phyloP scores from a whole-genome alignment of 2,113 vertebrate species.

The Hyaena hyaena region DNA sequence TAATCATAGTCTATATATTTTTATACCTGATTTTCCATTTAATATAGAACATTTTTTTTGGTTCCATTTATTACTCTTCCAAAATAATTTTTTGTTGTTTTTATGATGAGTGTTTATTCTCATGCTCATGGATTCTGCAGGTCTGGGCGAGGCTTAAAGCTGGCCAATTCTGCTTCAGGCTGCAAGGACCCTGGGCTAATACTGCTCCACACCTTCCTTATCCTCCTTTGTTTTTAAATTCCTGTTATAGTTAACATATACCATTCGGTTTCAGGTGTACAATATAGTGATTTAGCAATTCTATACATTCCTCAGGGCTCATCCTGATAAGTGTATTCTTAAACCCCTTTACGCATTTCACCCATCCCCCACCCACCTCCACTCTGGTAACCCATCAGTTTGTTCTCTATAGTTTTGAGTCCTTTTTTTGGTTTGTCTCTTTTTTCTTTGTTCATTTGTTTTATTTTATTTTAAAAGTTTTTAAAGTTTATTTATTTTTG shows the following conservation, averaged over 20 bases:
- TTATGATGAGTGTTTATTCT: background rate
- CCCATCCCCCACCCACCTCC: background rate
- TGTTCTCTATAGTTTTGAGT: background rate
- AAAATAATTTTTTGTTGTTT: slow-evolving; percentile 11
- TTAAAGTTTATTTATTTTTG: too few species aligned
- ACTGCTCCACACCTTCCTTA: background rate
- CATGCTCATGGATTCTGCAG: background rate
- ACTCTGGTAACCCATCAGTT: background rate
- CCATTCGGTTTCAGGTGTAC: background rate
- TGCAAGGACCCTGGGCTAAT: background rate
- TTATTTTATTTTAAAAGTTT: too few species aligned
- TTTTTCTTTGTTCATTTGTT: background rate
- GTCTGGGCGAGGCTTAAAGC: background rate
- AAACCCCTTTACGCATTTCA: background rate
- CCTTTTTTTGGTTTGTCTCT: background rate
- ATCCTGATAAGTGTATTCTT: background rate
- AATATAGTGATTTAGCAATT: background rate
- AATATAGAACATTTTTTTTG: background rate
- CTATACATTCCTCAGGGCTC: background rate
- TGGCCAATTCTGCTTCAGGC: background rate
- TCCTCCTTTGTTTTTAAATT: background rate
- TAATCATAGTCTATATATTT: background rate
- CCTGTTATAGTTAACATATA: background rate
- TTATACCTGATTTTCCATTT: slow-evolving; percentile 6
- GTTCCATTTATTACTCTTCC: background rate